These are phyloP conservation scores for Amaurobius ferox DNA, from an alignment of 2,888 invertebrate species.

Conservation along the genomic window DNA sequence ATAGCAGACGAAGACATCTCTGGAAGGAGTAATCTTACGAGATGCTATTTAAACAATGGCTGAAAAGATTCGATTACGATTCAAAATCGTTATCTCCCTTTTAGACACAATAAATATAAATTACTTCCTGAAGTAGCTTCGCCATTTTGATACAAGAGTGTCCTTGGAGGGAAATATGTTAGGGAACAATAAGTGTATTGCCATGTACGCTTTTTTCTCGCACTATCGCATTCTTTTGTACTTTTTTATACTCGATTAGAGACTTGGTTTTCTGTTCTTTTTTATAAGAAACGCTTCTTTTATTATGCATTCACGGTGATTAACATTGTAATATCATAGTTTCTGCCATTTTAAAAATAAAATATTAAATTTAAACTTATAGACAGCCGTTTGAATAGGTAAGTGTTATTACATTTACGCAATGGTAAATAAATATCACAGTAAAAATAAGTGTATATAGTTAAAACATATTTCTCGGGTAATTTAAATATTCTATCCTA, in stretches of 20 bases:
- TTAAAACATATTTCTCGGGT: too few species aligned
- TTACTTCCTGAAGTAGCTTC: not conserved
- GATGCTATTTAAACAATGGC: not conserved
- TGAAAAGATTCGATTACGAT: constrained; percentile 3
- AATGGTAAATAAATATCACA: too few species aligned
- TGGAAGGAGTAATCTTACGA: too few species aligned
- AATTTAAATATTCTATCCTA: too few species aligned
- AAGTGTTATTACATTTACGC: too few species aligned
- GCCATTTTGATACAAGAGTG: not conserved
- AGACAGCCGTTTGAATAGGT: too few species aligned
- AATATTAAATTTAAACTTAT: too few species aligned
- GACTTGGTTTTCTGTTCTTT: not conserved
- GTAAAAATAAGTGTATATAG: too few species aligned
- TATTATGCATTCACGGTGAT: too few species aligned
- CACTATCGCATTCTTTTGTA: not conserved
- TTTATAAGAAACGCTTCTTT: not conserved
- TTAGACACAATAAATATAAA: not conserved
- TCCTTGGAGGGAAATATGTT: constrained; percentile 6
- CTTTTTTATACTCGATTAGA: not conserved
- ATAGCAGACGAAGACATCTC: too few species aligned
- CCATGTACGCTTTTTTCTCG: not conserved
- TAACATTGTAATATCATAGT: too few species aligned
- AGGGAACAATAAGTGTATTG: constrained; percentile 5
- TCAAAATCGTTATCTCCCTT: constrained; percentile 1
- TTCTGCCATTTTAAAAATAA: too few species aligned